Conservation (phyloP, 37 sponge, comb jelly and placozoan species). For the Mnemiopsis leidyi region DNA sequence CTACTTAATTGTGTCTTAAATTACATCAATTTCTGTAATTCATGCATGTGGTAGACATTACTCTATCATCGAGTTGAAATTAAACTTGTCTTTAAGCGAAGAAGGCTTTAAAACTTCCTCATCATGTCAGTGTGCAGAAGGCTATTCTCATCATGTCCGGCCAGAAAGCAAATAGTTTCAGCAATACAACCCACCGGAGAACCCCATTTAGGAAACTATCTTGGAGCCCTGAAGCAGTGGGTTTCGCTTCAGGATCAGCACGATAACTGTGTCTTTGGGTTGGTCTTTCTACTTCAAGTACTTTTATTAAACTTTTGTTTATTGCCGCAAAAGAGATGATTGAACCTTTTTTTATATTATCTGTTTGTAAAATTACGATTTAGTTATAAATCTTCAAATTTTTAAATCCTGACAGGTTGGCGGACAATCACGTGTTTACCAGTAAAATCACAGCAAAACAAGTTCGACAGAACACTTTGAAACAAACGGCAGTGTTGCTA, state of each 20-base stretch:
- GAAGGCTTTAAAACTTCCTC: background rate
- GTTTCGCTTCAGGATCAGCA: background rate
- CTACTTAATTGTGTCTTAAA: too few relatives aligned
- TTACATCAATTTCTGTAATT: too few relatives aligned
- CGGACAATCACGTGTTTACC: conserved; percentile 33
- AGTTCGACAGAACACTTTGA: background rate
- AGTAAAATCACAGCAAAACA: background rate
- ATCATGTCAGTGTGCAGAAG: background rate
- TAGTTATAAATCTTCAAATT: too few relatives aligned
- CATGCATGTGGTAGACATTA: too few relatives aligned
- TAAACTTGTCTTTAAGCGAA: background rate
- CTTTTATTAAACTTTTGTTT: too few relatives aligned
- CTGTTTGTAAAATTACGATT: too few relatives aligned
- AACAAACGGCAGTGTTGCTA: background rate
- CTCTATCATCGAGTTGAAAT: too few relatives aligned
- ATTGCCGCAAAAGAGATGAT: too few relatives aligned
- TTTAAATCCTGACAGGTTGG: too few relatives aligned
- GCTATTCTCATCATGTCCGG: background rate
- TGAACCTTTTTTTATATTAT: too few relatives aligned
- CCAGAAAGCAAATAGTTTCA: background rate
- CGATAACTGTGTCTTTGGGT: background rate
- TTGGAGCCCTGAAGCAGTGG: conserved; percentile 9
- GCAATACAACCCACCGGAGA: conserved; percentile 33
- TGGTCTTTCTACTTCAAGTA: too few relatives aligned
- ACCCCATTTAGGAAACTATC: conserved; percentile 7